Base-by-base conservation (phyloP, 2,797 vertebrate species). In the Sarcoramphus papa region DNA sequence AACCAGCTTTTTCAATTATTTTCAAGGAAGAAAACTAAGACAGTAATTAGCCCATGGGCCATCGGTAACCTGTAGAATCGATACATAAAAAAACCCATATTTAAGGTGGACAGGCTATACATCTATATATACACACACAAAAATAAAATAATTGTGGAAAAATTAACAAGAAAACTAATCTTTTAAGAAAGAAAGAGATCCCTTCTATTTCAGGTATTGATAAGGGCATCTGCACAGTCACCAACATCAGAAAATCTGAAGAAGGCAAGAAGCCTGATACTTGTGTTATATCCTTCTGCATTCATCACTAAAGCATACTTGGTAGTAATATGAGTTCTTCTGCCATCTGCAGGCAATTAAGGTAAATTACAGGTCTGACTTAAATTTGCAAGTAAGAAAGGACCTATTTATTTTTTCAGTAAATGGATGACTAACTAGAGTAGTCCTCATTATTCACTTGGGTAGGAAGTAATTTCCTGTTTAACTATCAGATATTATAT, bases 381-480 rank as follows among this genome's bases (percentile, higher is more conserved):
- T 35, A 37, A 75, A 62, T 12, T 22, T 17, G 65, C 30, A 65
- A 68, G 73, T 69, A 93, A 90, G 67, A 91, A 67, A 74, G 82
- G 85, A 54, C n/a, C 88, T 95, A 95, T 95, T 85, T 96, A 85
- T 89, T 96, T 96, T 96, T 95, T 43, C 40, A 90, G 82, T 53
- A 79, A 96, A 83, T 62, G 65, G 87, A 90, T 33, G 94, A 85
- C 92, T 85, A 75, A 84, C 92, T 78, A 92, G 95, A 95, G 95
- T 63, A 97, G 97, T 90, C 65, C 90, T 90, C 95, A 96, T 95
- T 97, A 97, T 95, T 97, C 96, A 95, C 90, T 95, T 59, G 87
- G 96, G 95, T 90, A 96, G 93, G 93, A 96, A 96, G 95, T 93
- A 93, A 96, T 94, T 98, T 97, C 97, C 98, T 97, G 96, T 96